Conservation (phyloP, 2,888 invertebrate species). For the Dione juno region DNA sequence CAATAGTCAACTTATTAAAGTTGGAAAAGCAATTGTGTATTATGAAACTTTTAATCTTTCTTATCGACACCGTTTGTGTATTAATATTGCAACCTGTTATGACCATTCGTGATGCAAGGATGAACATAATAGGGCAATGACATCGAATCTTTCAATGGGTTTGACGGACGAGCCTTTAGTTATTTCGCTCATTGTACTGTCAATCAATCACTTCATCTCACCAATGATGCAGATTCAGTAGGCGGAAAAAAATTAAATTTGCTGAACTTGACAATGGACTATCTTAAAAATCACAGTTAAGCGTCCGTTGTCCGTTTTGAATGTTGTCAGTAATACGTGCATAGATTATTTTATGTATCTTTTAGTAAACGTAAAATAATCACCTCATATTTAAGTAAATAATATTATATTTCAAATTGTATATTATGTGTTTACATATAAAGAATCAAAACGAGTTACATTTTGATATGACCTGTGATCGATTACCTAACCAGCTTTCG, state of each 20-base stretch:
- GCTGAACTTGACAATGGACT: conserved; percentile 42
- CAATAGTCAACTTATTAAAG: conserved; percentile 26
- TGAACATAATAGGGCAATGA: conserved; percentile 60
- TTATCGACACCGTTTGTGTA: conserved; percentile 32
- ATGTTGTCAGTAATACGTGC: conserved; percentile 11
- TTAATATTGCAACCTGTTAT: conserved; percentile 42
- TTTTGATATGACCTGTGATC: conserved; percentile 23
- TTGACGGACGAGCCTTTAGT: conserved; percentile 51
- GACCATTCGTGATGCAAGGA: conserved; percentile 42
- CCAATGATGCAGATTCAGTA: conserved; percentile 33
- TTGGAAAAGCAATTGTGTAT: conserved; percentile 22
- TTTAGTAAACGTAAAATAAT: conserved; percentile 9
- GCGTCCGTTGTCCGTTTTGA: conserved; percentile 33
- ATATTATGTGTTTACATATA: not conserved
- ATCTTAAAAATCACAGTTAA: conserved; percentile 36
- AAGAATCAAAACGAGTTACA: not conserved
- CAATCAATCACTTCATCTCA: conserved; percentile 42
- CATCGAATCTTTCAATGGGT: conserved; percentile 54
- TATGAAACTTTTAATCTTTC: conserved; percentile 37
- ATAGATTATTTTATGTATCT: conserved; percentile 21
- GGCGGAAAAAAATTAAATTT: conserved; percentile 36
- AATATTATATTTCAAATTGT: not conserved
- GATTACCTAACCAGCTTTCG: conserved; percentile 38
- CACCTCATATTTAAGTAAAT: not conserved
- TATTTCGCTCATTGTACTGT: conserved; percentile 60